phyloP scores from a whole-genome alignment of 1,140 invertebrate species.

The Hermatobates lingyangjiaoensis region DNA sequence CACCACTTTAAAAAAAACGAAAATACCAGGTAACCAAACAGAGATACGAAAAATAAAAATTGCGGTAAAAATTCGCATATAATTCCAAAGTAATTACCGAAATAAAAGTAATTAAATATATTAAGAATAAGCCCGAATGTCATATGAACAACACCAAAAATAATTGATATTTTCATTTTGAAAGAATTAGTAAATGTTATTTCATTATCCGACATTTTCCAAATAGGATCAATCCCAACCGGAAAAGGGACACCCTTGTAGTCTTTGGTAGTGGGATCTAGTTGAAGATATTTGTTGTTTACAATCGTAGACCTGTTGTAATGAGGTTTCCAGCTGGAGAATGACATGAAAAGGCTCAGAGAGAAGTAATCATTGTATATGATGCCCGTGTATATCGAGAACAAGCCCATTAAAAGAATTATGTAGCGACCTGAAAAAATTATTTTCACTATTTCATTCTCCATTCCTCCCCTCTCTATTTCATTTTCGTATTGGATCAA shows the following conservation, averaged over 20 bases:
- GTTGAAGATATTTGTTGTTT: constrained; percentile 28
- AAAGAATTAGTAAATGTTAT: constrained; percentile 93
- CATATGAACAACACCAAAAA: constrained; percentile 92
- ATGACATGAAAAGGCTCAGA: constrained; percentile 68
- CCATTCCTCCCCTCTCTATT: constrained; percentile 37
- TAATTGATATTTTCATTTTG: constrained; percentile 98
- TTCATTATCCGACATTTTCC: constrained; percentile 80
- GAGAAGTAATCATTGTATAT: constrained; percentile 97
- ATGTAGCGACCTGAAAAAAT: constrained; percentile 97
- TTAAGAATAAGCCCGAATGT: constrained; percentile 82
- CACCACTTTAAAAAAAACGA: constrained; percentile 82
- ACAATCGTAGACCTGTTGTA: constrained; percentile 34
- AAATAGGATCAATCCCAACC: constrained; percentile 73
- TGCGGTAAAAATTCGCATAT: constrained; percentile 86
- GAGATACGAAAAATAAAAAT: constrained; percentile 66
- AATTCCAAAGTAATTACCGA: constrained; percentile 58
- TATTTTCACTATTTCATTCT: constrained; percentile 82
- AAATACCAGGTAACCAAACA: constrained; percentile 87
- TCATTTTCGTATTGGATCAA: constrained; percentile 62
- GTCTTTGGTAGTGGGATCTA: constrained; percentile 38
- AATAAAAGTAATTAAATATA: constrained; percentile 79
- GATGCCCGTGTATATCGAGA: constrained; percentile 93
- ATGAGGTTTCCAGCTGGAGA: constrained; percentile 56
- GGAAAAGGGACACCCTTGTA: constrained; percentile 51
- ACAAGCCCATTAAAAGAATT: constrained; percentile 92